Conservation (phyloP, 1,140 invertebrate species). For the Drosophila tristis region DNA sequence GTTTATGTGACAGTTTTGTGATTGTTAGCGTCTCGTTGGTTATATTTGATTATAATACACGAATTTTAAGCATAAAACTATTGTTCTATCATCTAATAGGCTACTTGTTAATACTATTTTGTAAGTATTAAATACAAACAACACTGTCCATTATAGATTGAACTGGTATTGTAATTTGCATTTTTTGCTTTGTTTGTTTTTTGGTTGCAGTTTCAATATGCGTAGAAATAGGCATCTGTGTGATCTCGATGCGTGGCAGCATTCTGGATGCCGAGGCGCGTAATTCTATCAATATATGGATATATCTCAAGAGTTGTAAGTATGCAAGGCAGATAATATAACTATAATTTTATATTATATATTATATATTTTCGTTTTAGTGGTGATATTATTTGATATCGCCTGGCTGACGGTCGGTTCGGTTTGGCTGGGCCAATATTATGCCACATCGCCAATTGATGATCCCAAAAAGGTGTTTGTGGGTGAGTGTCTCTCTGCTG, state of each 20-base stretch:
- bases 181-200: background rate
- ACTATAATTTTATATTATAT: background rate
- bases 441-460: slow-evolving; percentile 88
- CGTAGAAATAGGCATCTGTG: slow-evolving; percentile 90
- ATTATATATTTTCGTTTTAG: slow-evolving; percentile 84
- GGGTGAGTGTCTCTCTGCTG: slow-evolving; percentile 86
- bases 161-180: no score
- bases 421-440: slow-evolving; percentile 90
- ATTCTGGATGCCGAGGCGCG: slow-evolving; percentile 91
- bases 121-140: slow-evolving; percentile 61
- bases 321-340: background rate
- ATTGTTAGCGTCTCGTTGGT: slow-evolving; percentile 85
- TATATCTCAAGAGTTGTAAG: slow-evolving; percentile 92
- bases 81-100: slow-evolving; percentile 90
- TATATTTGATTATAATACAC: slow-evolving; percentile 87
- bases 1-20: slow-evolving; percentile 65
- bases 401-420: slow-evolving; percentile 91
- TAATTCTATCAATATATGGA: slow-evolving; percentile 91
- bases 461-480: slow-evolving; percentile 90
- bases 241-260: slow-evolving; percentile 91
- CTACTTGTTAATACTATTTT: slow-evolving; percentile 88
- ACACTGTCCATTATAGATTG: no score
- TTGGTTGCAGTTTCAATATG: slow-evolving; percentile 87
- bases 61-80: slow-evolving; percentile 86
- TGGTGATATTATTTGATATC: slow-evolving; percentile 90